Base-by-base conservation (phyloP, 2,113 vertebrate species). In the Illadopsis cleaveri region DNA sequence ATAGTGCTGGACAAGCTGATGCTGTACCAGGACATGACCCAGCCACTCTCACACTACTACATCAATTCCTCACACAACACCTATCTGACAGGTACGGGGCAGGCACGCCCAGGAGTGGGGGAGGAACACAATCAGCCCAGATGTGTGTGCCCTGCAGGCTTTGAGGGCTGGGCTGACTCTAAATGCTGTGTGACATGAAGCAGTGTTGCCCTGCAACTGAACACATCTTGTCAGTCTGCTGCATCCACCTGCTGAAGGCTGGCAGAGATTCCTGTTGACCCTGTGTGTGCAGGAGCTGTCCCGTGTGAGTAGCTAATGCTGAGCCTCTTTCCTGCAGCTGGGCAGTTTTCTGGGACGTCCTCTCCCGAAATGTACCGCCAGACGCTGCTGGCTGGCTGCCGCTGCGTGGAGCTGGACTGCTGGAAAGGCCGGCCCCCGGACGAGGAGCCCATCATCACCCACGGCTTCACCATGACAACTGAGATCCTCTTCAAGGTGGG, bases 61-160 rank as follows among this genome's bases (percentile, higher is more conserved):
- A 98, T 99, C 98, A 99, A 99, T 58, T 99, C 99, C 8, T 99
- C 99, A 15, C 99, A 99, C 97, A 99, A 99, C 98, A 99, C 99
- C 4, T 99, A 99, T 77, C 98, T 99, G 79, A 99, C 99, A 98
- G 99, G 99, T 99, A 95, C 5, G 19, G 22, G 54, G 5, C 38
- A 48, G 50, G 38, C 57, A 12, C 7, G 6, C 5, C 11, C 1
- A 9, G 54, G 23, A n/a, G 48, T 12, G 47, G 47, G 47, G 33
- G 45, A 31, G 9, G 5, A 23, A 11, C 24, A 3, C 48, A 9
- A 2, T 11, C 48, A 12, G 15, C 7, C 0, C 61, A 31, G 33
- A 9, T 14, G 17, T 17, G 5, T 23, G 27, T 42, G 37, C 65
- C 62, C 50, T 22, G 19, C 9, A 1, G 22, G 19, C 23, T 27